Evolutionary conservation across 2,888 invertebrate species (phyloP).

Genomic region (Philereme vetulata): DNA sequence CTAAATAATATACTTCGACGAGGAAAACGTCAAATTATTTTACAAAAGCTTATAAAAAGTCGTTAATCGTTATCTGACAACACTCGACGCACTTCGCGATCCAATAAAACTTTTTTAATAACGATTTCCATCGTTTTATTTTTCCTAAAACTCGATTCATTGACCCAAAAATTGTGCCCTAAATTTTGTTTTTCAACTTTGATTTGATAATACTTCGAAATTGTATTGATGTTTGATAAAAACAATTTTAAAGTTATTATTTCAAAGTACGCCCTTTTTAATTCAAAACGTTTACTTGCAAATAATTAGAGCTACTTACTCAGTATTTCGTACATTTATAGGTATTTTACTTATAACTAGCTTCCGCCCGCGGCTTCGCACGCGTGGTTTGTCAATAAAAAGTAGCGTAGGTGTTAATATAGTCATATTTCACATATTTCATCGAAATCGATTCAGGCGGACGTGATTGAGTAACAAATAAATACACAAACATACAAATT

Average conservation of each 20-base stretch:
- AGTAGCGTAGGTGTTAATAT: too few species aligned
- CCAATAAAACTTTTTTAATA: conserved; percentile 58
- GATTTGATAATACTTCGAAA: conserved; percentile 8
- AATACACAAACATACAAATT: too few species aligned
- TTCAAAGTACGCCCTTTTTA: background rate
- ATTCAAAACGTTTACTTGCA: too few species aligned
- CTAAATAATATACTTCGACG: too few species aligned
- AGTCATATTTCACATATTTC: too few species aligned
- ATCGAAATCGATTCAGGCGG: too few species aligned
- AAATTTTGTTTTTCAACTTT: conserved; percentile 4
- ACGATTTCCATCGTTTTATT: conserved; percentile 42
- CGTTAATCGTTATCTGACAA: conserved; percentile 34
- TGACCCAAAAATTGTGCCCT: conserved; percentile 16
- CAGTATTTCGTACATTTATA: too few species aligned
- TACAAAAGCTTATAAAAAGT: conserved; percentile 28
- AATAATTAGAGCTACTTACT: too few species aligned
- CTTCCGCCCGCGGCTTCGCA: too few species aligned
- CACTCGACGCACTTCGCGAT: conserved; percentile 34
- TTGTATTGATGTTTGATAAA: conserved; percentile 5
- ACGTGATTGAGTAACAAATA: too few species aligned
- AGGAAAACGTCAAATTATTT: conserved; percentile 24
- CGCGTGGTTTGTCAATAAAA: too few species aligned
- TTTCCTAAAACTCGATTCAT: conserved; percentile 35
- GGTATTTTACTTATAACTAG: too few species aligned
- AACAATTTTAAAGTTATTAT: background rate